Conservation (phyloP, 2,888 invertebrate genomes). For the Digitonthophagus gazella region DNA sequence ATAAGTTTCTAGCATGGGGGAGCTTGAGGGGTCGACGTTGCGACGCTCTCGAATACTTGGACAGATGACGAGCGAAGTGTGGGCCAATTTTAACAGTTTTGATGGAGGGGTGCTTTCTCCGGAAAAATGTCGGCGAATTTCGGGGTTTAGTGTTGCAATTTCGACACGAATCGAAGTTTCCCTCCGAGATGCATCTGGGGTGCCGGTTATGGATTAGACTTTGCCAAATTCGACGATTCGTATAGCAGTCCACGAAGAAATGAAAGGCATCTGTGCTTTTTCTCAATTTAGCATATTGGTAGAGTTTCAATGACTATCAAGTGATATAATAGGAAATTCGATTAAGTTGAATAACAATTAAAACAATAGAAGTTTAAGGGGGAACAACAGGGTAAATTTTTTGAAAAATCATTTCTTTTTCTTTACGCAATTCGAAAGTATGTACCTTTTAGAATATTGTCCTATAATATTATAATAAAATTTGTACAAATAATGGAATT, state of each 20-base stretch:
- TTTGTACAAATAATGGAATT: no score
- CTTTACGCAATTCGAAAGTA: no score
- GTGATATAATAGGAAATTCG: no score
- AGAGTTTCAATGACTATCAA: not conserved
- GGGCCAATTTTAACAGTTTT: not conserved
- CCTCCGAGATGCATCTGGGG: not conserved
- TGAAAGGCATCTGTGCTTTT: not conserved
- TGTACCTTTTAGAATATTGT: no score
- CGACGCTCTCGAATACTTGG: not conserved
- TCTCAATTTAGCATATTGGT: not conserved
- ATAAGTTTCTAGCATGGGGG: not conserved
- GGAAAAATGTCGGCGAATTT: not conserved
- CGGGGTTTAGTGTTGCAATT: not conserved
- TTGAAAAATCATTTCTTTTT: no score
- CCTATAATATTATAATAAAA: no score
- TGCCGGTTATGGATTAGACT: not conserved
- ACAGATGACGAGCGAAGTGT: slow-evolving; percentile 6
- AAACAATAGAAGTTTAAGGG: no score
- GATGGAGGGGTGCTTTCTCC: not conserved
- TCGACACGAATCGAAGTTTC: not conserved
- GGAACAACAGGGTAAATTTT: no score
- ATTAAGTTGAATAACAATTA: no score
- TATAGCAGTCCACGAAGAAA: not conserved
- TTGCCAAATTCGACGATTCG: not conserved
- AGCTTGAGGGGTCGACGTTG: not conserved